A percentile compares a stretch with the other conserved stretches of the same genome.
phyloP scores from a whole-genome alignment of 2,113 vertebrate species.

The Lonchura striata region DNA sequence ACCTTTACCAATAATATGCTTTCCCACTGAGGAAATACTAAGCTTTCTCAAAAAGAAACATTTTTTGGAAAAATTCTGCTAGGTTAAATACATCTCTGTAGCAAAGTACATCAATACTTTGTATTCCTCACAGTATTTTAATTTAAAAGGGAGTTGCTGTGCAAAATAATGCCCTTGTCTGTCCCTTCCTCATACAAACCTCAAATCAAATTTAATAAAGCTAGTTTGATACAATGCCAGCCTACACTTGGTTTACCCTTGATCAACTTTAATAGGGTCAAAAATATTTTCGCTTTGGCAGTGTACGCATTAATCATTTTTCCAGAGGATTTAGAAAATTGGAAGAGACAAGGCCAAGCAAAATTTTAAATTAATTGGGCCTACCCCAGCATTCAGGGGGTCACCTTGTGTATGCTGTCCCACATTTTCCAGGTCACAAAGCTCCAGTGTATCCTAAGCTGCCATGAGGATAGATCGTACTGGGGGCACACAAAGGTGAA shows the following conservation, averaged over 20 bases:
- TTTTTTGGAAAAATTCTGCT: slow-evolving; percentile 49
- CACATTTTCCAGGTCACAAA: slow-evolving; percentile 87
- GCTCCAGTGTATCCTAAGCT: slow-evolving; percentile 80
- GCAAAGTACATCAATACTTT: slow-evolving; percentile 58
- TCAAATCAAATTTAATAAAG: slow-evolving; percentile 98
- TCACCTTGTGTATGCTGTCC: slow-evolving; percentile 86
- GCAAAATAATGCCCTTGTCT: slow-evolving; percentile 95
- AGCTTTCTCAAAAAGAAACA: background rate
- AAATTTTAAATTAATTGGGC: slow-evolving; percentile 95
- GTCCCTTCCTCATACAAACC: slow-evolving; percentile 84
- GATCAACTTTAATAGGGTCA: slow-evolving; percentile 98
- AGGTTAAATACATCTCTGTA: slow-evolving; percentile 50
- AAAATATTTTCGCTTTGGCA: slow-evolving; percentile 95
- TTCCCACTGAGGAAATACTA: background rate
- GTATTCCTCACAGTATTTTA: slow-evolving; percentile 77
- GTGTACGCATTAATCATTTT: slow-evolving; percentile 95
- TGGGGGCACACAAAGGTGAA: slow-evolving; percentile 83
- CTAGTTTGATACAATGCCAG: slow-evolving; percentile 95
- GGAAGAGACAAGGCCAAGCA: slow-evolving; percentile 91
- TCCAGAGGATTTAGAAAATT: slow-evolving; percentile 95
- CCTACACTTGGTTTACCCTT: slow-evolving; percentile 96
- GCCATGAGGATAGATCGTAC: slow-evolving; percentile 76
- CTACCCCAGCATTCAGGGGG: slow-evolving; percentile 81
- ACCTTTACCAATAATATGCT: background rate
- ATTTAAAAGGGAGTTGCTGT: slow-evolving; percentile 78